These are phyloP conservation scores for Pluvianellus socialis DNA, from an alignment of 2,113 vertebrate species.

Conservation along the genomic window DNA sequence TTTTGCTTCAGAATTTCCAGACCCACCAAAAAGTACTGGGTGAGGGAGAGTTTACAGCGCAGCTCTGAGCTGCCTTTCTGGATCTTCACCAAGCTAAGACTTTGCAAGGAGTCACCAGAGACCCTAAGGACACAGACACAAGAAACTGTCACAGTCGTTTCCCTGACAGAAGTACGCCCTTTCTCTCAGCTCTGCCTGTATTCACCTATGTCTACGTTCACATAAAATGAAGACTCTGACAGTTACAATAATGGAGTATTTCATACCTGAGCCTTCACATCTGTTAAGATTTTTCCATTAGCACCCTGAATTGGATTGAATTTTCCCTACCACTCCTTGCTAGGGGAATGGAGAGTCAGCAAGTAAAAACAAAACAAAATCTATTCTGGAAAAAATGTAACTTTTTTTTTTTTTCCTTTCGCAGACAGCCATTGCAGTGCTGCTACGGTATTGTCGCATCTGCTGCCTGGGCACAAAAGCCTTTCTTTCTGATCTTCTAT, in stretches of 20 bases:
- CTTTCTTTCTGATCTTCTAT: constrained; percentile 1
- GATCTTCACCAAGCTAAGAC: background rate
- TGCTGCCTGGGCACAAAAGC: background rate
- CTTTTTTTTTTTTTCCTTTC: background rate
- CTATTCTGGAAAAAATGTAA: background rate
- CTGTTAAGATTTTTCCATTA: background rate
- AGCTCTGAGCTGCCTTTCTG: background rate
- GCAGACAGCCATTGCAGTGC: background rate
- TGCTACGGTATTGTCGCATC: background rate
- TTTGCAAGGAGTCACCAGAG: background rate
- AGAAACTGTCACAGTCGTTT: background rate
- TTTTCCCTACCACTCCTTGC: background rate
- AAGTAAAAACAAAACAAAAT: background rate
- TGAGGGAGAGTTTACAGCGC: background rate
- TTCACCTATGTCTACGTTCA: background rate
- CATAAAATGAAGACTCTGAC: background rate
- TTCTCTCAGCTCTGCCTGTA: background rate
- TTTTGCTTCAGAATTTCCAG: background rate
- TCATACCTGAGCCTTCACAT: background rate
- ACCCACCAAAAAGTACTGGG: background rate
- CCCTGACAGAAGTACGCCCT: background rate
- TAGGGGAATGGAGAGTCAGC: background rate
- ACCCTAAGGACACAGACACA: background rate
- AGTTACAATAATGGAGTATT: background rate
- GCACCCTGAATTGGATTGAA: background rate